phyloP scores from a whole-genome alignment of 1,140 invertebrate species.

The Brachionus paranguensis region DNA sequence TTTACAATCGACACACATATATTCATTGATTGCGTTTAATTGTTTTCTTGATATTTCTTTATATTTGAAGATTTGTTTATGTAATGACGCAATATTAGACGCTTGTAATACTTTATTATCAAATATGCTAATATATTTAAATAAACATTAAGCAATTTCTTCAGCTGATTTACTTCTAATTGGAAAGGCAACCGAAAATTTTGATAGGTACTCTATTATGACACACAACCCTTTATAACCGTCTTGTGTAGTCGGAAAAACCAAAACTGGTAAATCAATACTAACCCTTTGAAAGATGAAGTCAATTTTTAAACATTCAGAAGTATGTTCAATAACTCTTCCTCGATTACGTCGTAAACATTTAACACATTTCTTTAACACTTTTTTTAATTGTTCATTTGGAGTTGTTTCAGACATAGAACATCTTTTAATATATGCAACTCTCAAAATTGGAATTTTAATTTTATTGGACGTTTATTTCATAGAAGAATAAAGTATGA shows the following conservation, averaged over 20 bases:
- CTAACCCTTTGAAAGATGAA: background rate
- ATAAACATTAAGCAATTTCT: background rate
- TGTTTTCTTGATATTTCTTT: too few species aligned
- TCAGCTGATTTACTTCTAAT: background rate
- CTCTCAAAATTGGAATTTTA: constrained; percentile 43
- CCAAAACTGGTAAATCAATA: background rate
- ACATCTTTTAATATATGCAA: too few species aligned
- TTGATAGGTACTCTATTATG: background rate
- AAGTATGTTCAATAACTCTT: background rate
- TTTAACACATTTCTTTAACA: background rate
- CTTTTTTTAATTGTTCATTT: background rate
- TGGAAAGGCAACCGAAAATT: background rate
- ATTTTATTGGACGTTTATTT: too few species aligned
- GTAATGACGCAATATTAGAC: too few species aligned
- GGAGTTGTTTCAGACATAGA: too few species aligned
- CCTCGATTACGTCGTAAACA: background rate
- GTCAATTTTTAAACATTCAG: background rate
- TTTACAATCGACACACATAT: too few species aligned
- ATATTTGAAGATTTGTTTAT: too few species aligned
- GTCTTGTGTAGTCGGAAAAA: background rate
- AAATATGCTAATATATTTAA: too few species aligned
- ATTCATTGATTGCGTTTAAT: too few species aligned
- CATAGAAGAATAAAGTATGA: too few species aligned
- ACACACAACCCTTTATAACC: background rate
- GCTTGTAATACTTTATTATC: too few species aligned